Percentiles rank a stretch among this genome's conserved stretches.
Conservation (phyloP, 2,797 vertebrate genomes). For the Limosa lapponica region DNA sequence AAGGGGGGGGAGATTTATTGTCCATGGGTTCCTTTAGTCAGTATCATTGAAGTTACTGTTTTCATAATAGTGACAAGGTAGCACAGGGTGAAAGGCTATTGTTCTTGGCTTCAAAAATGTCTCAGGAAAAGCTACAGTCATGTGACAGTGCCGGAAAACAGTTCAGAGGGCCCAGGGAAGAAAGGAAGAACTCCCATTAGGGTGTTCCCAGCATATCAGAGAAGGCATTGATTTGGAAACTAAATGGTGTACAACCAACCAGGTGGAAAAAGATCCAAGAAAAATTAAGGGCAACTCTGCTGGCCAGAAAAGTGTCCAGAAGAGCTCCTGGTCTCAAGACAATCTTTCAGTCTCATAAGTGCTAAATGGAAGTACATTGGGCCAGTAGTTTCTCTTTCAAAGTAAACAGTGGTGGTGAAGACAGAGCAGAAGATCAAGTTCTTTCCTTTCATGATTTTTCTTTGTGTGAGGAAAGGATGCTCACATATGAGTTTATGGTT, state of each 20-base stretch:
- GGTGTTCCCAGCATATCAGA: neutral
- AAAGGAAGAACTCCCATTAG: neutral
- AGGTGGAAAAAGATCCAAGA: neutral
- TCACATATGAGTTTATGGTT: neutral
- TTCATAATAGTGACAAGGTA: neutral
- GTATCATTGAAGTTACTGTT: neutral
- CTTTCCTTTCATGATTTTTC: neutral
- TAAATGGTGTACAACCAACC: neutral
- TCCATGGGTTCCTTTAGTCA: neutral
- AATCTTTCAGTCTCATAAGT: neutral
- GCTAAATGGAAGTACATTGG: neutral
- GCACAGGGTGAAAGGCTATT: neutral
- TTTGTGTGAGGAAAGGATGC: rapidly evolving
- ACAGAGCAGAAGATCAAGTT: neutral
- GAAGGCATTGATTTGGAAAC: neutral
- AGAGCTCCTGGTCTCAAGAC: neutral
- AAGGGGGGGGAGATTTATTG: neutral
- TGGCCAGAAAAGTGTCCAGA: neutral
- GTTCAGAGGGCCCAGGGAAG: neutral
- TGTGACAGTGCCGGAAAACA: neutral
- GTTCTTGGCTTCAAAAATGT: neutral
- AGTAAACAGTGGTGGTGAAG: neutral
- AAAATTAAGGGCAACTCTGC: neutral
- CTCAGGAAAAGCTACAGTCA: neutral
- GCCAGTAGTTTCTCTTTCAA: neutral